Evolutionary conservation across 1,140 invertebrate genomes (phyloP).

Genomic region (Grapholita molesta): DNA sequence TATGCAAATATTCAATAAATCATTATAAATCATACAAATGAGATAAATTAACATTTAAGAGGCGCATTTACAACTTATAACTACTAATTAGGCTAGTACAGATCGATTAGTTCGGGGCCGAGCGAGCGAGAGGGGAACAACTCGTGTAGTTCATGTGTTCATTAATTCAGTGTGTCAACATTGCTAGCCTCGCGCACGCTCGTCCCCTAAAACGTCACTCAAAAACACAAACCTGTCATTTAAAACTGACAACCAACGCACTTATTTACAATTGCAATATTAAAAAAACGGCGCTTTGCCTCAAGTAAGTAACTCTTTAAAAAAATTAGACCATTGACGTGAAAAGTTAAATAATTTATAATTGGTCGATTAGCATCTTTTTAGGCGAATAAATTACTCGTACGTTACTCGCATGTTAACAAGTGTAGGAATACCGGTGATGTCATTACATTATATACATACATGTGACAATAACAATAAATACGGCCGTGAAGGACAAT

Average conservation of each 20-base stretch:
- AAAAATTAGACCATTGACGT: not conserved
- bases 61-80: conserved; percentile 58
- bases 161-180: not conserved
- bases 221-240: not conserved
- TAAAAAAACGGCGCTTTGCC: not conserved
- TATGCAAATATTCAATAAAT: conserved; percentile 66
- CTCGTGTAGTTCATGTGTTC: not conserved
- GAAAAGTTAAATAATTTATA: conserved; percentile 2
- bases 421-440: not conserved
- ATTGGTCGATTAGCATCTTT: not conserved
- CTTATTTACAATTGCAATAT: not conserved
- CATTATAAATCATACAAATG: conserved; percentile 68
- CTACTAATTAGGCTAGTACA: conserved; percentile 36
- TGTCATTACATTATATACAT: conserved; percentile 11
- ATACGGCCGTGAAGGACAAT: not conserved
- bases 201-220: not conserved
- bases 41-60: conserved; percentile 62
- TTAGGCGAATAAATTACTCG: conserved; percentile 9
- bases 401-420: not conserved
- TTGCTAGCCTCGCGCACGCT: not conserved
- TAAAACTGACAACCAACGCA: not conserved
- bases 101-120: conserved; percentile 39
- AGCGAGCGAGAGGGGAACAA: not conserved
- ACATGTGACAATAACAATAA: conserved; percentile 11
- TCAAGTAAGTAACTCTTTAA: not conserved